phyloP scores from a whole-genome alignment of 2,113 vertebrate genomes.

The Halcyon senegalensis region DNA sequence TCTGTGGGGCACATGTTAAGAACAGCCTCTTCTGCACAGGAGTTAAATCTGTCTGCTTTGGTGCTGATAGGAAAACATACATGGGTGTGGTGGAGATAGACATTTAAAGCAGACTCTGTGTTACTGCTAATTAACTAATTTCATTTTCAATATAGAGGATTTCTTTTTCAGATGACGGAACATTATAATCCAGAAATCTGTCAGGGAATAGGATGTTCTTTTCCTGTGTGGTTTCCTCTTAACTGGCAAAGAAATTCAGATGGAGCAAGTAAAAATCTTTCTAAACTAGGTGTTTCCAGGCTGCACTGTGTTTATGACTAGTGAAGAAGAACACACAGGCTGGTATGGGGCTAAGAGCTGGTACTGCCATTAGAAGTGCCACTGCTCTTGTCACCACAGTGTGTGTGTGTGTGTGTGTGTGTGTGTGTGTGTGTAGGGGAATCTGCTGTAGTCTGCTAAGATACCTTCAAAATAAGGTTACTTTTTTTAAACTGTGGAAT shows the following conservation, averaged over 20 bases:
- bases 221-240: neutral
- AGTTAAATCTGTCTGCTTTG: neutral
- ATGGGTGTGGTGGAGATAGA: neutral
- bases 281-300: neutral
- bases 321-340: neutral
- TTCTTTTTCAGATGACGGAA: neutral
- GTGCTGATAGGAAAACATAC: neutral
- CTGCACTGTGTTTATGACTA: neutral
- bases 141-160: neutral
- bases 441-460: neutral
- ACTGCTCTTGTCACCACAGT: neutral
- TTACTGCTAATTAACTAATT: neutral
- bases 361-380: neutral
- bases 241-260: neutral
- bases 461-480: neutral
- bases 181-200: neutral
- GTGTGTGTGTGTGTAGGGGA: neutral
- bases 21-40: neutral
- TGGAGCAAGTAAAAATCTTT: neutral
- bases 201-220: neutral
- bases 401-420: neutral
- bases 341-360: neutral
- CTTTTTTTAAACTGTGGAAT: neutral
- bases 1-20: neutral
- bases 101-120: neutral